Base-by-base conservation (phyloP, 30 jellyfish, hydroid and myxozoan genomes). In the Aurelia aurita complex sp. Pacific region DNA sequence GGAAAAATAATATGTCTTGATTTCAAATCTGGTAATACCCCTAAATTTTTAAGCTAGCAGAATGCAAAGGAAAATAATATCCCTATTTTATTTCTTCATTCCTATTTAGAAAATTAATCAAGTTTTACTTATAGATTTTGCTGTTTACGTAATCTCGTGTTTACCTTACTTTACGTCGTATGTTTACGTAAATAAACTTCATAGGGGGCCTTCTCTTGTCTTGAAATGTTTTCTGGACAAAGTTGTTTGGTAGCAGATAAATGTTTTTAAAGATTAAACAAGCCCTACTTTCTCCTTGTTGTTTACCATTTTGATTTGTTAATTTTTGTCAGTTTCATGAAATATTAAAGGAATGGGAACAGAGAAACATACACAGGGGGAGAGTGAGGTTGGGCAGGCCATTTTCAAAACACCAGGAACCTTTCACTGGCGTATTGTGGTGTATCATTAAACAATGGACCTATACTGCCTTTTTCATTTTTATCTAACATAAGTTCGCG, bases 1-100 rank as follows among this genome's bases (percentile, higher is more conserved):
- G 65, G 46, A 51, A 32, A 61, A 60, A 84, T 69, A 84, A 74
- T 88, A 73, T 23, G 29, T 69, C 76, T 35, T 42, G 42, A 7
- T 74, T 82, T 46, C 29, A 71, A 84, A 84, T 63, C 93, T 88
- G 87, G 87, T 84, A 84, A 84, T 84, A 73, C 82, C 73, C 93
- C 73, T 73, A 84, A 64, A 84, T 77, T 66, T 86, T 84, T 73
- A 84, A 64, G 63, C 54, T 72, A 18, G 82, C 77, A 73, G 36
- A 64, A 52, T 43, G 70, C 85, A 73, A 73, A 84, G 79, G 75
- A 61, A 69, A 64, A 67, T 63, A 16, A 68, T 64, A 84, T 84
- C 64, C 93, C 82, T 5, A 33, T 46, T 61, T 55, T 57, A 75
- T 55, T 84, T 64, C 67, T 72, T 71, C 82, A 42, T 53, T 77